Evolutionary conservation across 2,888 invertebrate genomes (phyloP).

Genomic region (Morinoia aosen): DNA sequence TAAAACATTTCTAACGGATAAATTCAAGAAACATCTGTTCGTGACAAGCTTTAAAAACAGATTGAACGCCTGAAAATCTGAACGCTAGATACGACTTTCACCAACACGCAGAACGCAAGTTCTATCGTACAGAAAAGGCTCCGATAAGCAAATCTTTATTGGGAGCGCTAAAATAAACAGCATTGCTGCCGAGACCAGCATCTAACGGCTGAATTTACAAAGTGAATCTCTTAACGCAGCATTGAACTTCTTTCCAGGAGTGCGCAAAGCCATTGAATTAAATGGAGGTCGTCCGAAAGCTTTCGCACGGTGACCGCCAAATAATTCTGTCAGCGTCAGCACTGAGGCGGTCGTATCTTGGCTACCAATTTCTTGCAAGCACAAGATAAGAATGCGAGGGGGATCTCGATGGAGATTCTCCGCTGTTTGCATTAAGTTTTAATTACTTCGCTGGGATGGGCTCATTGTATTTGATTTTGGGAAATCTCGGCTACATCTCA

Average conservation of each 20-base stretch:
- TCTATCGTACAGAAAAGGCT: neutral
- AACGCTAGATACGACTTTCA: too few relatives aligned
- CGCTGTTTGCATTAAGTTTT: neutral
- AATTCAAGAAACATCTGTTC: too few relatives aligned
- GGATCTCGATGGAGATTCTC: neutral
- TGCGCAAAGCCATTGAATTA: neutral
- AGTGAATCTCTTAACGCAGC: neutral
- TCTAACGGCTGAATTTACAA: neutral
- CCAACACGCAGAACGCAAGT: too few relatives aligned
- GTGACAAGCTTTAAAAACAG: too few relatives aligned
- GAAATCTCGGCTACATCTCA: too few relatives aligned
- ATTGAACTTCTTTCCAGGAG: neutral
- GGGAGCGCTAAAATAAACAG: neutral
- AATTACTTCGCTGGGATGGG: neutral
- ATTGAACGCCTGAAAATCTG: too few relatives aligned
- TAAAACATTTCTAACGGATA: too few relatives aligned
- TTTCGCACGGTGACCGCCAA: neutral
- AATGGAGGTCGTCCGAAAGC: neutral
- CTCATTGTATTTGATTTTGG: neutral
- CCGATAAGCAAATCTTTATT: neutral
- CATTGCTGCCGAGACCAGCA: neutral
- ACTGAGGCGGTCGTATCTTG: neutral
- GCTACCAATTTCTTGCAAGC: neutral
- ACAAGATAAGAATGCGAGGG: neutral
- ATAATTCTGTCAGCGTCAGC: neutral